Evolutionary conservation across 1,140 invertebrate species (phyloP).

Genomic region (Phortica variegata): DNA sequence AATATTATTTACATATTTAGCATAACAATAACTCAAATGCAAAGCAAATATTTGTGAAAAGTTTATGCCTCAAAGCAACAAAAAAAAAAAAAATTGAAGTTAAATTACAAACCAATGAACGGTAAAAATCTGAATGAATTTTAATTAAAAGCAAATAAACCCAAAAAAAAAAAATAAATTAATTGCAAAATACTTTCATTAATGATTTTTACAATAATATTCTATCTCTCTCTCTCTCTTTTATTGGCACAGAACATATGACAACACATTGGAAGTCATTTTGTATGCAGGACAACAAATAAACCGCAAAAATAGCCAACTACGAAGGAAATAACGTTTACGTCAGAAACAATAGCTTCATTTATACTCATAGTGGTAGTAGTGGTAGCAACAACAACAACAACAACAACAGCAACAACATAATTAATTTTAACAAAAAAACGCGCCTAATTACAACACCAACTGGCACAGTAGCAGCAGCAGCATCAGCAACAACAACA

Average conservation of each 20-base stretch:
- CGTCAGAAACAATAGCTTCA: conserved; percentile 21
- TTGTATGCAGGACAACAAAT: no score
- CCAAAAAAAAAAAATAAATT: no score
- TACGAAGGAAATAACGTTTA: conserved; percentile 39
- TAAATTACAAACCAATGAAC: no score
- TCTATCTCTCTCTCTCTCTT: background rate
- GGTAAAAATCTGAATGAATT: background rate
- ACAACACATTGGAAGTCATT: no score
- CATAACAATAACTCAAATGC: conserved; percentile 13
- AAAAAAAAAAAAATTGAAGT: no score
- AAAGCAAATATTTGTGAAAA: conserved; percentile 21
- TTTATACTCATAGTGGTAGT: background rate
- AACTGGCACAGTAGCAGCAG: conserved; percentile 16
- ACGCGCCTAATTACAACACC: conserved; percentile 6
- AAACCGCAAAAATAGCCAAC: conserved; percentile 42
- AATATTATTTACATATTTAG: conserved; percentile 35
- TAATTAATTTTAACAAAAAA: no score
- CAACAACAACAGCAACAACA: conserved; percentile 19
- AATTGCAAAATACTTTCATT: no score
- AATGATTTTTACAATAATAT: no score
- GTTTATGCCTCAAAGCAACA: no score
- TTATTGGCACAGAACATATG: conserved; percentile 17
- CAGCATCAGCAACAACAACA: conserved; percentile 14
- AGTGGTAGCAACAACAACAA: conserved; percentile 2
- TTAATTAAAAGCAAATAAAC: background rate